These are phyloP conservation scores for Henicopernis longicauda DNA, from an alignment of 2,113 vertebrate species.

Conservation along the genomic window DNA sequence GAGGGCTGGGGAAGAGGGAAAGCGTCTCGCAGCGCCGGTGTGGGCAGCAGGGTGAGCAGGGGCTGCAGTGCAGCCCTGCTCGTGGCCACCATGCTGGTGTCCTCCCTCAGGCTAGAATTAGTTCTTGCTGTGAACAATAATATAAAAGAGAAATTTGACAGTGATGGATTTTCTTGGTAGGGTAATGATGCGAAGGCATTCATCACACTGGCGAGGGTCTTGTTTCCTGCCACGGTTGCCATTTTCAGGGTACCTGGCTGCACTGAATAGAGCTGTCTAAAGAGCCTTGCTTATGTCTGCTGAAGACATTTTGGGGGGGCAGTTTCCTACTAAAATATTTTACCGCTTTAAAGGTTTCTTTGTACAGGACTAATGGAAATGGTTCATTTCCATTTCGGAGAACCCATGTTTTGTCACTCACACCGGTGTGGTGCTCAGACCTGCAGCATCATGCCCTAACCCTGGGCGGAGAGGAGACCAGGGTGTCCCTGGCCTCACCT, in stretches of 20 bases:
- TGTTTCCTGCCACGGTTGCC: neutral
- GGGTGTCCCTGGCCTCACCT: neutral
- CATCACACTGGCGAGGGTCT: neutral
- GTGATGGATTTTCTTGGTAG: neutral
- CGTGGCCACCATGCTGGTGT: rapidly evolving
- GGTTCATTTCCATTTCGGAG: neutral
- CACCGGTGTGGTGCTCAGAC: neutral
- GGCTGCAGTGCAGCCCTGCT: neutral
- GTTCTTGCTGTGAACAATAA: neutral
- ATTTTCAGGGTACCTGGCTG: too few relatives aligned
- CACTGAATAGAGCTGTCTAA: neutral
- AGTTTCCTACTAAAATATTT: neutral
- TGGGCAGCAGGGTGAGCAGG: neutral
- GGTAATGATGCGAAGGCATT: neutral
- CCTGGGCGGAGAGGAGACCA: neutral
- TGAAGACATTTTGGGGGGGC: rapidly evolving
- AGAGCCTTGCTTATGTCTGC: neutral
- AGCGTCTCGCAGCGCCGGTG: rapidly evolving
- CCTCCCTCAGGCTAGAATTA: neutral
- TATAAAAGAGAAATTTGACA: neutral
- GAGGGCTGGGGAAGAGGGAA: neutral
- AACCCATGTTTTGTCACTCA: rapidly evolving
- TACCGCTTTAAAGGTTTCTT: neutral
- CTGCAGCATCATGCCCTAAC: neutral
- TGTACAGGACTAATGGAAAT: neutral